phyloP scores from a whole-genome alignment of 2,113 vertebrate species.

The Spilogale gracilis region DNA sequence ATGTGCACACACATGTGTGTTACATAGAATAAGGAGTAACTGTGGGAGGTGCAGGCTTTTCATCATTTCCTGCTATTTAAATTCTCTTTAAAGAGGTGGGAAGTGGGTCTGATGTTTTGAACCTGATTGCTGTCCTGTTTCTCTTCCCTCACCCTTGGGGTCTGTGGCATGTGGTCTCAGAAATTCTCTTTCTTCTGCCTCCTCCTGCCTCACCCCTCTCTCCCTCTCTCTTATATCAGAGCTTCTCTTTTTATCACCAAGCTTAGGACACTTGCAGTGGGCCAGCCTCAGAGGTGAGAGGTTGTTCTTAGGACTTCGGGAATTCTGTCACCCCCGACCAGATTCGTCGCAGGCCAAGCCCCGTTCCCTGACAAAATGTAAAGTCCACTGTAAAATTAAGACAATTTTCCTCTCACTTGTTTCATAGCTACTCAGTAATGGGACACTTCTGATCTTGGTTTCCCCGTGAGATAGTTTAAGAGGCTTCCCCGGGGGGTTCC shows the following conservation, averaged over 20 bases:
- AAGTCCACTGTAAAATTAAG: neutral
- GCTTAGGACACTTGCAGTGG: neutral
- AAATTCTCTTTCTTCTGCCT: neutral
- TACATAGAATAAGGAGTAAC: neutral
- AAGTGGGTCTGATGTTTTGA: neutral
- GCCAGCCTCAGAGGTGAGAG: neutral
- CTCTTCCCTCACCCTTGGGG: neutral
- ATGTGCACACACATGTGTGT: fast-evolving
- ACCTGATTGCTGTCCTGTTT: neutral
- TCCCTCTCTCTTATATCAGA: neutral
- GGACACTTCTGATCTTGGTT: neutral
- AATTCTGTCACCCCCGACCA: neutral
- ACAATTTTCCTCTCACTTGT: neutral
- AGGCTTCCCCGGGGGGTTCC: neutral
- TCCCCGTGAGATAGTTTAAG: neutral
- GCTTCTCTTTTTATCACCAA: neutral
- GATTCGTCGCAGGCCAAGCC: neutral
- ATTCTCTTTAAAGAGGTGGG: neutral
- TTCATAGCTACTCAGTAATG: neutral
- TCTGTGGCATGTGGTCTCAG: neutral
- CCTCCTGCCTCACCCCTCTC: neutral
- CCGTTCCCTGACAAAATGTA: neutral
- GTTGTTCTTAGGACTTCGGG: neutral
- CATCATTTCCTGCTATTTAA: neutral
- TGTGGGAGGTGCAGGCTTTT: neutral